Evolutionary conservation across 1,140 invertebrate species (phyloP).

Genomic region (Phortica variegata): DNA sequence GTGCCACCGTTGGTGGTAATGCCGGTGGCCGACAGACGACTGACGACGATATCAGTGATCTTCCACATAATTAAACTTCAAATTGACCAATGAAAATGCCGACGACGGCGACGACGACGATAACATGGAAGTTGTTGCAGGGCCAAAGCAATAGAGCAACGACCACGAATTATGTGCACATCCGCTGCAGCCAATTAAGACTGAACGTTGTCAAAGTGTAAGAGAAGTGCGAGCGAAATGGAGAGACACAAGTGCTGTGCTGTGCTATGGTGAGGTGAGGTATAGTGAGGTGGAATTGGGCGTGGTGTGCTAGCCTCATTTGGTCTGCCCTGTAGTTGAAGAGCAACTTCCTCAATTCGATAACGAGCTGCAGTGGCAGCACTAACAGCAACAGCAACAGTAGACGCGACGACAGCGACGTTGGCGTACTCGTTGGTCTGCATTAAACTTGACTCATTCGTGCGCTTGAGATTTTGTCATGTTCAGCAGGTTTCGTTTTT

Average conservation of each 20-base stretch:
- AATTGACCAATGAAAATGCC: conserved; percentile 12
- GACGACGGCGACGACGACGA: too few species aligned
- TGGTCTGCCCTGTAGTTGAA: conserved; percentile 21
- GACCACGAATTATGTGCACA: conserved; percentile 39
- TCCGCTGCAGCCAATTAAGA: conserved; percentile 46
- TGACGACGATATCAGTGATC: conserved; percentile 28
- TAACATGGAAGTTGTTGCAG: too few species aligned
- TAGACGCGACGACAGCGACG: too few species aligned
- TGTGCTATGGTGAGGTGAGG: conserved; percentile 1
- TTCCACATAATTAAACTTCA: conserved; percentile 34
- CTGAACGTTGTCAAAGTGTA: conserved; percentile 11
- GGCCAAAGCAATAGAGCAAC: conserved; percentile 11
- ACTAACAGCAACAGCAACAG: too few species aligned
- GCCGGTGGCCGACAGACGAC: too few species aligned
- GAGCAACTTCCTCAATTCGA: conserved; percentile 27
- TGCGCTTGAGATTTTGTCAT: too few species aligned
- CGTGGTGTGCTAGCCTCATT: neutral
- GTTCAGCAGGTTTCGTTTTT: too few species aligned
- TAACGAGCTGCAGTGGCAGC: conserved; percentile 17
- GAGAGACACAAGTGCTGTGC: conserved; percentile 18
- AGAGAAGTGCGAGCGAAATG: neutral
- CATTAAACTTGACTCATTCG: too few species aligned
- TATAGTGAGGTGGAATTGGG: conserved; percentile 1
- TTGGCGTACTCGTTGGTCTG: too few species aligned
- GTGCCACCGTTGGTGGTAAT: too few species aligned